Conservation (phyloP, 2,888 invertebrate species). For the Drosophila multiciliata region DNA sequence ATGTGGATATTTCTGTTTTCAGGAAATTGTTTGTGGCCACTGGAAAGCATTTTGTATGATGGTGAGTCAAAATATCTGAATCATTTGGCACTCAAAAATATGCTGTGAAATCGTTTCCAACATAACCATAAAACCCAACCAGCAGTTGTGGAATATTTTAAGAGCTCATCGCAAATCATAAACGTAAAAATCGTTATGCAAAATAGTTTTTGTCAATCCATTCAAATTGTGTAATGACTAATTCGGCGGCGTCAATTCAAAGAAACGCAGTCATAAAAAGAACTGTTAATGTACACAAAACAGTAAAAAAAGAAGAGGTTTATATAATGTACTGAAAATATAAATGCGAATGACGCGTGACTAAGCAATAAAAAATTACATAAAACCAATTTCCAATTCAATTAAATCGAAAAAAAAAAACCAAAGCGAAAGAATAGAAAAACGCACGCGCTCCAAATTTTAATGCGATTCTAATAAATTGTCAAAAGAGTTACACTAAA, state of each 20-base stretch:
- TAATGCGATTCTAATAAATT: conserved; percentile 69
- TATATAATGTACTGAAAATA: conserved; percentile 10
- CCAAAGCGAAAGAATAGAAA: conserved; percentile 20
- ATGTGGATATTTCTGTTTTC: not conserved
- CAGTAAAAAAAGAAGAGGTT: not conserved
- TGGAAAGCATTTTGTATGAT: not conserved
- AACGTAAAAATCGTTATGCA: conserved; percentile 27
- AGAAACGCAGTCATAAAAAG: conserved; percentile 33
- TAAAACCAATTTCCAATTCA: conserved; percentile 59
- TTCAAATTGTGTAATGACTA: conserved; percentile 45
- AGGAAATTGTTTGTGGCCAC: not conserved
- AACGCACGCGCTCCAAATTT: conserved; percentile 55
- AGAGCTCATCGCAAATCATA: conserved; percentile 10
- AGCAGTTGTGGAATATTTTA: not conserved
- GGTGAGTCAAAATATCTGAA: conserved; percentile 14
- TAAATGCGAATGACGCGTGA: conserved; percentile 65
- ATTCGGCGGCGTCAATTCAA: conserved; percentile 51
- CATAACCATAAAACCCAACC: not conserved
- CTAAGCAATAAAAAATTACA: conserved; percentile 65
- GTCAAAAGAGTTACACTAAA: conserved; percentile 68
- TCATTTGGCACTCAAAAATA: conserved; percentile 11
- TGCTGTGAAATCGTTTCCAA: conserved; percentile 3
- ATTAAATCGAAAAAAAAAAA: conserved; percentile 40
- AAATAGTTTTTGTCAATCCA: conserved; percentile 43
- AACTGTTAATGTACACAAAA: conserved; percentile 34